phyloP scores from a whole-genome alignment of 2,797 vertebrate genomes.

The Malurus splendens region DNA sequence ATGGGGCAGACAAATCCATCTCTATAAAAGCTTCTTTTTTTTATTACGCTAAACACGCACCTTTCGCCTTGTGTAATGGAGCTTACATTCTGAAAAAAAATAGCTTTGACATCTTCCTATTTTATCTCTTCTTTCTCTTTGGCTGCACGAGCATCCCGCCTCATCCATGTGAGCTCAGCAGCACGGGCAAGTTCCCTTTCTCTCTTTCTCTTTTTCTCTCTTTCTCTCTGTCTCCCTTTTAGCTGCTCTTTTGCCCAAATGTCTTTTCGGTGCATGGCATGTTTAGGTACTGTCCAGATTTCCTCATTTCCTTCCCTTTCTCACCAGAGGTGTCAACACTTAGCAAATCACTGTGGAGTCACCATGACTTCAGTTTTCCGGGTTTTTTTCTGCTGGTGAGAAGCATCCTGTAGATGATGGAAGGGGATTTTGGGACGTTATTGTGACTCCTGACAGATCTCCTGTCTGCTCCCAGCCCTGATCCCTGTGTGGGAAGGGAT shows the following conservation, averaged over 20 bases:
- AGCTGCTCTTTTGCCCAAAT: neutral
- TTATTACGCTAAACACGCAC: neutral
- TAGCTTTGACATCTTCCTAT: neutral
- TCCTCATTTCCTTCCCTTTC: neutral
- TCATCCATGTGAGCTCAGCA: fast-evolving
- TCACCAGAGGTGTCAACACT: neutral
- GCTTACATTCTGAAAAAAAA: neutral
- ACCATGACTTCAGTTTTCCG: fast-evolving
- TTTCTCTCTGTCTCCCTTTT: neutral
- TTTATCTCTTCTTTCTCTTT: neutral
- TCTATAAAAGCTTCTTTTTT: constrained; percentile 21
- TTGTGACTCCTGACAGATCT: fast-evolving
- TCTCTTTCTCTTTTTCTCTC: neutral
- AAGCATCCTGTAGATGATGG: neutral
- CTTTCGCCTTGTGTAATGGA: constrained; percentile 26
- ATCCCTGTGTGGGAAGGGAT: neutral
- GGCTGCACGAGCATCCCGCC: fast-evolving
- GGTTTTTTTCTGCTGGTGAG: neutral
- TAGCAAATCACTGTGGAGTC: neutral
- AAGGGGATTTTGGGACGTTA: neutral
- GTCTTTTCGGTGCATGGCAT: neutral
- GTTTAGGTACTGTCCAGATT: neutral
- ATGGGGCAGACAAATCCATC: neutral
- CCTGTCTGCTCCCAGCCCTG: fast-evolving
- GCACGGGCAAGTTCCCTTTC: fast-evolving